Evolutionary conservation across 2,888 invertebrate species (phyloP), one percentile per base, ranked within the genome.

Genomic region (Drosophila anceps): DNA sequence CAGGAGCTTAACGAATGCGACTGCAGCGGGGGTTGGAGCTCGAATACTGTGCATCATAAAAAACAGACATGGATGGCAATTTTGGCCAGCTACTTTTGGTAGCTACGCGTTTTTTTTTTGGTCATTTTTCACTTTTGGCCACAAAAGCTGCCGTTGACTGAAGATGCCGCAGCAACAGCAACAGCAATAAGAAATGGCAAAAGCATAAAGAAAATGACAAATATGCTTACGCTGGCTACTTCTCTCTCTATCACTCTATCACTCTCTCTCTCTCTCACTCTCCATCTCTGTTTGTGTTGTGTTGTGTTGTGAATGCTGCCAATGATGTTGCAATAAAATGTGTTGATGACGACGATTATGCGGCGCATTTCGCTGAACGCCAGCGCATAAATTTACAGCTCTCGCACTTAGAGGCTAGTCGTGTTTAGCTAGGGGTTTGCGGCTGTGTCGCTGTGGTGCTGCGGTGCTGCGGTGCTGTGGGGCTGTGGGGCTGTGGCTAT

Each of bases 251-350:
- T 4, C 6, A 8, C 37, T 5, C 33, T 1, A 4, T 2, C 58
- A 0, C 31, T 1, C n/a, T 29, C 20, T 2, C 44, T 10, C 39
- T 8, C 33, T 8, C 37, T 27, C 24, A 5, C 13, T 3, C 13
- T 13, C 27, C 1, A 2, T 2, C 39, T 13, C 24, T 13, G 24
- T 13, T 10, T 20, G 13, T 20, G 27, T n/a, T 41, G 61, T 18
- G 39, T 10, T 20, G 13, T 20, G 27, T n/a, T 41, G 61, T 18
- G 39, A 12, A 50, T 50, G 73, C 71, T 75, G 61, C 71, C 86
- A 74, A 84, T 84, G 84, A 89, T 86, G 87, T 89, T 86, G 89
- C 84, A 84, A 89, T 89, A 89, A 84, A 88, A 85, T 77, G 74
- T 84, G 76, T 74, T 70, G 72, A 84, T 76, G 73, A 79, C 68